Percentiles rank a stretch among this genome's conserved stretches.
Conservation (phyloP, 2,113 vertebrate species). For the Callipepla squamata region DNA sequence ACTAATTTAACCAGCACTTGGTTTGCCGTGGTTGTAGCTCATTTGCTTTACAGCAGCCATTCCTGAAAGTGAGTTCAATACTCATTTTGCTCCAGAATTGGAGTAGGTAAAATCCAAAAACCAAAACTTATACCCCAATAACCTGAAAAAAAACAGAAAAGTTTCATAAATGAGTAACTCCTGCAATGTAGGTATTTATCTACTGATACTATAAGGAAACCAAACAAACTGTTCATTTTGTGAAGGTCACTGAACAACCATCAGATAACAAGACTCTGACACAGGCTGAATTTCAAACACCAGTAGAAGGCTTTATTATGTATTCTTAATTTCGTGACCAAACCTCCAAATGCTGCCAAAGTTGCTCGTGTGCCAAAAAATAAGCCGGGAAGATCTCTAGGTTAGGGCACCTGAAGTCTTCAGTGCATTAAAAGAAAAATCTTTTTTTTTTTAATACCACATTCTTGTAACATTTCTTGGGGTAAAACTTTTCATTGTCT, state of each 20-base stretch:
- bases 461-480: not conserved
- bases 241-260: constrained; percentile 5
- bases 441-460: not conserved
- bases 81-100: not conserved
- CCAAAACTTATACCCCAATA: not conserved
- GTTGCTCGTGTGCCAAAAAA: not conserved
- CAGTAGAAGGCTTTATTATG: not conserved
- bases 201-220: not conserved
- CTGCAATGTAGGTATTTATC: not conserved
- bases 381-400: not conserved
- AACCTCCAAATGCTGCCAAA: not conserved
- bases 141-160: not conserved
- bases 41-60: rapidly evolving
- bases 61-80: not conserved
- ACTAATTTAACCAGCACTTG: not conserved
- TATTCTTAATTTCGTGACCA: not conserved
- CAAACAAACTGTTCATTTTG: constrained; percentile 29
- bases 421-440: not conserved
- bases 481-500: not conserved
- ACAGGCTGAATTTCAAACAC: constrained; percentile 25
- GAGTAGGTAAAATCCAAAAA: not conserved
- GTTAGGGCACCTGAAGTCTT: not conserved
- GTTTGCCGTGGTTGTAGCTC: rapidly evolving
- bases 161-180: not conserved
- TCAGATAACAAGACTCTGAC: constrained; percentile 22